Evolutionary conservation across 2,113 vertebrate genomes (phyloP).

Genomic region (Prinia subflava): DNA sequence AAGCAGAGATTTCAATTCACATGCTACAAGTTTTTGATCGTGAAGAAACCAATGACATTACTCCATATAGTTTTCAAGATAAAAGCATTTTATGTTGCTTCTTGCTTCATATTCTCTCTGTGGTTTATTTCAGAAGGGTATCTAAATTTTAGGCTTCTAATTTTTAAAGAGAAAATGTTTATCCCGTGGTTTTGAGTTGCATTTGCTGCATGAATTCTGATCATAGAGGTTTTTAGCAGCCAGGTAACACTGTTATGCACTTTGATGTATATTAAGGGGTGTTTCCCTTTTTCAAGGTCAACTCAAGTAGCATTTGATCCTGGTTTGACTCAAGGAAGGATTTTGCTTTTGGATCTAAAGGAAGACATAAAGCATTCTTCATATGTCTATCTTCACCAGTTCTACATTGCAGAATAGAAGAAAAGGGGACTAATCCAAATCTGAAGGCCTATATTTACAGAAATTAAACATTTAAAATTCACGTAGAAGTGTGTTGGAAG

Average conservation of each 20-base stretch:
- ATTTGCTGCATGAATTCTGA: not conserved
- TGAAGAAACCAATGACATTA: not conserved
- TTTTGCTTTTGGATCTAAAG: not conserved
- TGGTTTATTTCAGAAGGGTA: not conserved
- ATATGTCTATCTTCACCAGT: not conserved
- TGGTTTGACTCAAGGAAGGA: not conserved
- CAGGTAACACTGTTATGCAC: not conserved
- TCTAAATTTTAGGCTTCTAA: not conserved
- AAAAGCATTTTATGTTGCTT: not conserved
- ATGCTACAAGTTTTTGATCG: not conserved
- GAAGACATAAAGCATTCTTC: not conserved
- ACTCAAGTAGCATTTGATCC: not conserved
- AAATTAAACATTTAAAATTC: not conserved
- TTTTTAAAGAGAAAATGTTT: not conserved
- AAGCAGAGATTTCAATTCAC: not conserved
- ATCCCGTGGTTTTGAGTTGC: not conserved
- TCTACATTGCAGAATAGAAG: not conserved
- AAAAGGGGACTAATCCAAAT: not conserved
- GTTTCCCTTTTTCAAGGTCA: not conserved
- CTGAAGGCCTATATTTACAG: not conserved
- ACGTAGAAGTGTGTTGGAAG: not conserved
- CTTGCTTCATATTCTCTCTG: not conserved
- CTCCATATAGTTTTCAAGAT: not conserved
- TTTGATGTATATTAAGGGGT: not conserved
- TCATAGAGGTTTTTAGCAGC: not conserved